Evolutionary conservation across 2,113 vertebrate species (phyloP).

Genomic region (Planiliza haematocheilus): DNA sequence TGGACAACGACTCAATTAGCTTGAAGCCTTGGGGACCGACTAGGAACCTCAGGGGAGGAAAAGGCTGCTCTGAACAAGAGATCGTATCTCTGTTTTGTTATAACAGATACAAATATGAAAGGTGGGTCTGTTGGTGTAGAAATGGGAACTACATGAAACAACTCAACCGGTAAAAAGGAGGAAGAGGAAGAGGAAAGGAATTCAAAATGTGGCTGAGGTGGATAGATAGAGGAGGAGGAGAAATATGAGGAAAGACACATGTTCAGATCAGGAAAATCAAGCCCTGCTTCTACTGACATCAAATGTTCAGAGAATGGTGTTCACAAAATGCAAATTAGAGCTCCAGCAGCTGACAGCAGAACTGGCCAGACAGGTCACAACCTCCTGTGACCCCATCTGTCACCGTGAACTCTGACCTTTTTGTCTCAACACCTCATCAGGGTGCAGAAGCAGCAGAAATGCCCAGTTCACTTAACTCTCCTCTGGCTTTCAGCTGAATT

Average conservation of each 20-base stretch:
- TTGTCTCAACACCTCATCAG: not conserved
- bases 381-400: slow-evolving; percentile 40
- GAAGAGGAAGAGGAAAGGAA: not conserved
- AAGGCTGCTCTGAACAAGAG: not conserved
- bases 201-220: not conserved
- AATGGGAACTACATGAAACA: not conserved
- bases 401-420: slow-evolving; percentile 53
- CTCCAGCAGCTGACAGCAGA: not conserved
- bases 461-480: not conserved
- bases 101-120: too few relatives aligned
- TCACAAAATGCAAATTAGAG: slow-evolving; percentile 33
- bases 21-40: not conserved
- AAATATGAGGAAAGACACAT: not conserved
- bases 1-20: slow-evolving; percentile 28
- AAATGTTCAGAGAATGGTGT: not conserved
- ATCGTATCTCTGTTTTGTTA: not conserved
- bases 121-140: too few relatives aligned
- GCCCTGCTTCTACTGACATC: not conserved
- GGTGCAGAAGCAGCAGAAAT: slow-evolving; percentile 1
- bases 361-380: slow-evolving; percentile 40
- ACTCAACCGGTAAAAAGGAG: not conserved
- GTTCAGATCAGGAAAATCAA: too few relatives aligned
- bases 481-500: not conserved
- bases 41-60: slow-evolving; percentile 20
- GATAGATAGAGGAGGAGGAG: not conserved